A percentile compares a stretch with the other conserved stretches of the same genome.
Conservation (phyloP, 2,888 invertebrate species). For the Pseudococcus viburni region DNA sequence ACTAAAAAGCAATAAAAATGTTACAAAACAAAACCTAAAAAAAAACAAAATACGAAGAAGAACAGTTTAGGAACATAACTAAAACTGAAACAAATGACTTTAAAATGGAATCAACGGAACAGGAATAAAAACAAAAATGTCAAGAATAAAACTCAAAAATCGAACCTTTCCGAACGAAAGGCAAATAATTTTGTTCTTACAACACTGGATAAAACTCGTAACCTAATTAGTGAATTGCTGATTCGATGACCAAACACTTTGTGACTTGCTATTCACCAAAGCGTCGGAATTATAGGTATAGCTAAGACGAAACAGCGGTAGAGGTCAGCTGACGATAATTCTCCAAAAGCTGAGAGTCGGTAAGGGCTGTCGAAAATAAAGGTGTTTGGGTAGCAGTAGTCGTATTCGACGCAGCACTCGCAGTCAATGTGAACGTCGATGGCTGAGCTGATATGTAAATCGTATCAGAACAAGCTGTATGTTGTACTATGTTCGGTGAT, state of each 20-base stretch:
- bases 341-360: slow-evolving; percentile 53
- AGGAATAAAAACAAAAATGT: too few relatives aligned
- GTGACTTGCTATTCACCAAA: slow-evolving; percentile 31
- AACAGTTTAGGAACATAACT: too few relatives aligned
- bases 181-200: too few relatives aligned
- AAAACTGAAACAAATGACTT: too few relatives aligned
- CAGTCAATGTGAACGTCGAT: slow-evolving; percentile 37
- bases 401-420: slow-evolving; percentile 44
- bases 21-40: too few relatives aligned
- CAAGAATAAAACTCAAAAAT: too few relatives aligned
- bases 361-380: slow-evolving; percentile 48
- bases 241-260: slow-evolving; percentile 52
- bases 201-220: neutral
- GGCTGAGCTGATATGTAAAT: slow-evolving; percentile 61
- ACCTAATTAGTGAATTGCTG: slow-evolving; percentile 4
- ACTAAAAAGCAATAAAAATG: too few relatives aligned
- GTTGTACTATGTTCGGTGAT: slow-evolving; percentile 51
- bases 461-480: slow-evolving; percentile 54
- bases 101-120: too few relatives aligned
- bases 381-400: slow-evolving; percentile 61
- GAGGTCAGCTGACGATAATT: slow-evolving; percentile 56
- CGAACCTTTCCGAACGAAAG: too few relatives aligned
- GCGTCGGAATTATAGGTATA: slow-evolving; percentile 21
- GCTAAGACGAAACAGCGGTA: slow-evolving; percentile 56
- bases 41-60: too few relatives aligned